Conservation (phyloP, 2,113 vertebrate species). For the Lepisosteus osseus region DNA sequence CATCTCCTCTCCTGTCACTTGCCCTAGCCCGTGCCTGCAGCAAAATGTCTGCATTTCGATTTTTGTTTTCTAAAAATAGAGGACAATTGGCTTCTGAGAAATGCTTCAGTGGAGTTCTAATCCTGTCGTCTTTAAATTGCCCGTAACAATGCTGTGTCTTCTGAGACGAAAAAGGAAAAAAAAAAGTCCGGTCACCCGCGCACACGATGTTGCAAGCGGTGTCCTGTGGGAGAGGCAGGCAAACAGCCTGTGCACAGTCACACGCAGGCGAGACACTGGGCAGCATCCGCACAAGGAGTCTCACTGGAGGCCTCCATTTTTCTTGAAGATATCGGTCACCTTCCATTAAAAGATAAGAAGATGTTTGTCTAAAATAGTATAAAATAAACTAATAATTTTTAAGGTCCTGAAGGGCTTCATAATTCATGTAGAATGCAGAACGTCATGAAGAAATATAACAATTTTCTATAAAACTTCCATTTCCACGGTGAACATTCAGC, state of each 20-base stretch:
- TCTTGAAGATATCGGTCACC: slow-evolving; percentile 2
- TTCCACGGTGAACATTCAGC: no score
- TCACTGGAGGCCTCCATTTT: not conserved
- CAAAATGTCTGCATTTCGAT: no score
- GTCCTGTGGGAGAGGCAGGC: not conserved
- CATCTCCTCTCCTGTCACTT: no score
- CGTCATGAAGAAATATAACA: no score
- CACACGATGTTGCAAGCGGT: not conserved
- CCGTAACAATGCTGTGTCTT: not conserved
- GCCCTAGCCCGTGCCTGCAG: no score
- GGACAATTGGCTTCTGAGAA: no score
- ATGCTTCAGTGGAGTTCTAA: no score
- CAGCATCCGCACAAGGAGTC: not conserved
- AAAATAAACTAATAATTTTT: not conserved
- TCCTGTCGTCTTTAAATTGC: no score
- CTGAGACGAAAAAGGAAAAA: not conserved
- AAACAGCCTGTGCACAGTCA: not conserved
- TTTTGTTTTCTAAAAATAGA: no score
- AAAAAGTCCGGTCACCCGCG: not conserved
- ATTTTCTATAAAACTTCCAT: no score
- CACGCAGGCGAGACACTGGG: not conserved
- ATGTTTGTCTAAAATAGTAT: not conserved
- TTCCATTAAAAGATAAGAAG: slow-evolving; percentile 9
- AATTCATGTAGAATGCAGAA: no score
- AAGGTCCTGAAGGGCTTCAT: not conserved